Evolutionary conservation across 2,888 invertebrate species (phyloP), one percentile per base, ranked within the genome.

Genomic region (Andrena fulva): DNA sequence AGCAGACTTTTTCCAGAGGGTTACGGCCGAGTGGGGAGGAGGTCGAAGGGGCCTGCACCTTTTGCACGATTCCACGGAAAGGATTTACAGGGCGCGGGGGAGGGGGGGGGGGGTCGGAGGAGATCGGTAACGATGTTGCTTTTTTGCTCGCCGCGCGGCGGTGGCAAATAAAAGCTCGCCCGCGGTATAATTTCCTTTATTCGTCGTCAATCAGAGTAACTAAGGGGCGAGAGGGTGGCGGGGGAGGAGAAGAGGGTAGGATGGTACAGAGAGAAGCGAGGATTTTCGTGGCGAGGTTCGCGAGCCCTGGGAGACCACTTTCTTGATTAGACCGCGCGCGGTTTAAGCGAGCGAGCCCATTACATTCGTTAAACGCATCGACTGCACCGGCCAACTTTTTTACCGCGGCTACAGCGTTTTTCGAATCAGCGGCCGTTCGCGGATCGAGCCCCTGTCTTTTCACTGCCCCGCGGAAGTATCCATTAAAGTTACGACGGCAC

Each of bases 321-420:
- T 83, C 88, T 88, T 88, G 88, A 88, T 88, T 88, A 88, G 88
- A 88, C 77, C 78, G 87, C 66, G 52, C 77, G 56, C 77, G 80
- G 80, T 84, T 88, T 87, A 87, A 88, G 48, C 82, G 74, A 78
- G 48, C 56, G 70, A 84, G 73, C 70, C 82, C 81, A 82, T 88
- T 88, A 88, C 85, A 82, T 86, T 88, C 88, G 88, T 88, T 88
- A 86, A 88, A 82, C 79, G 85, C 69, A 72, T 76, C 70, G 64
- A 70, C 68, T 75, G 67, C 54, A 54, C 62, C 59, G 29, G 69
- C 69, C 24, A 87, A 82, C 81, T 88, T 88, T 85, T 88, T 82
- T 68, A 64, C 24, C 42, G 48, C 48, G 62, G 8, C 56, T 35
- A 42, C 42, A 42, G 67, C 63, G 27, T 10, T 72, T 79, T 70